Percentiles rank a stretch among this genome's conserved stretches.
phyloP scores from a whole-genome alignment of 2,888 invertebrate species.

The Therioaphis trifolii region DNA sequence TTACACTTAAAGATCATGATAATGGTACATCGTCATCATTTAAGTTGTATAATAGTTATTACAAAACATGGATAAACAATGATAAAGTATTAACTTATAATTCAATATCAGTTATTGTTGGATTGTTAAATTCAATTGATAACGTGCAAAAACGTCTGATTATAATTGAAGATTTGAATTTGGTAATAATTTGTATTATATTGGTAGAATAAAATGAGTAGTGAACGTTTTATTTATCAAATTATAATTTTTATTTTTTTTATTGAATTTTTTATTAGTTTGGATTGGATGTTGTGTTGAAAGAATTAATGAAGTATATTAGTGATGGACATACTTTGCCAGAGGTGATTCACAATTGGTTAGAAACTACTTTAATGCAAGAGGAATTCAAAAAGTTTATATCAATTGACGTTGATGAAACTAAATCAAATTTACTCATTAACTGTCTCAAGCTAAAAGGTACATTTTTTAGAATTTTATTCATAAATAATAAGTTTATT shows the following conservation, averaged over 20 bases:
- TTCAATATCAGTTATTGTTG: conserved; percentile 44
- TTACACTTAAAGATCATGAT: neutral
- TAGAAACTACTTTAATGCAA: conserved; percentile 39
- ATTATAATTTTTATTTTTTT: neutral
- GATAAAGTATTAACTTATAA: conserved; percentile 54
- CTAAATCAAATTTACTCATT: conserved; percentile 43
- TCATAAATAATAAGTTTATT: neutral
- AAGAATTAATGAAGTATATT: conserved; percentile 59
- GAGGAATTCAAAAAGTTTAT: conserved; percentile 55
- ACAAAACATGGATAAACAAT: conserved; percentile 49
- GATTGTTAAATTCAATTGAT: conserved; percentile 33
- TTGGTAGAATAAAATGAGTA: too few relatives aligned
- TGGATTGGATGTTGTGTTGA: conserved; percentile 44
- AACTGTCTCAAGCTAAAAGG: conserved; percentile 48
- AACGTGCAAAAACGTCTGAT: conserved; percentile 9
- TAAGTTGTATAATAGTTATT: conserved; percentile 22
- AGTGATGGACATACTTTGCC: conserved; percentile 46
- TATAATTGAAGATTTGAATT: conserved; percentile 51
- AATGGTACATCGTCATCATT: conserved; percentile 12
- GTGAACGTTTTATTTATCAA: neutral
- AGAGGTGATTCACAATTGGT: conserved; percentile 37
- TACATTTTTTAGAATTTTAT: neutral
- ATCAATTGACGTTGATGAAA: conserved; percentile 15
- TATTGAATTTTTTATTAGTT: conserved; percentile 19
- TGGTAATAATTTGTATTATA: conserved; percentile 1